A percentile compares a stretch with the other conserved stretches of the same genome.
Conservation (phyloP, 2,888 invertebrate species). For the Temnothorax rugatulus region DNA sequence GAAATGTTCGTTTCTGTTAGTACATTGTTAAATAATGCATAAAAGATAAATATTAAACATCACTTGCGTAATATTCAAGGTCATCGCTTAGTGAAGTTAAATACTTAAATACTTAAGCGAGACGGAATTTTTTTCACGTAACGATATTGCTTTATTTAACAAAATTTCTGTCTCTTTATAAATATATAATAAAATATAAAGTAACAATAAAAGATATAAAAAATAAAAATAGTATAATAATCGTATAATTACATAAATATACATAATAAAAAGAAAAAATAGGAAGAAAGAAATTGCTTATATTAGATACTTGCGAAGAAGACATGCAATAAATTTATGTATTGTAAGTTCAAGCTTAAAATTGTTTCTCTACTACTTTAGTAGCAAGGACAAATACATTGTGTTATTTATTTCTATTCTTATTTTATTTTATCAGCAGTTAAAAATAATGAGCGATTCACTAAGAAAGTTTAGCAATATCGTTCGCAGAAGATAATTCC, state of each 20-base stretch:
- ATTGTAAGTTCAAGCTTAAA: not conserved
- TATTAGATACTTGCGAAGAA: not conserved
- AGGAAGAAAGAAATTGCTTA: not conserved
- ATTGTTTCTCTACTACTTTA: not conserved
- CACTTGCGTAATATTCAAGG: slow-evolving; percentile 15
- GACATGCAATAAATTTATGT: not conserved
- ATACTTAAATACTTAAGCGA: not conserved
- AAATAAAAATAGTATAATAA: not conserved
- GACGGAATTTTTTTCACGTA: not conserved
- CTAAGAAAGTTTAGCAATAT: too few species aligned
- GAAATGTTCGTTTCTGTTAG: not conserved
- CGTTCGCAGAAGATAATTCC: not conserved
- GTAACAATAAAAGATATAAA: not conserved
- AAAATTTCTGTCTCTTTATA: not conserved
- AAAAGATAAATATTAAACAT: slow-evolving; percentile 6
- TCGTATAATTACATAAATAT: not conserved
- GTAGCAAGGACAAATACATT: not conserved
- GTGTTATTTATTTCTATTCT: not conserved
- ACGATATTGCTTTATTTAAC: not conserved
- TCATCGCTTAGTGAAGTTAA: not conserved
- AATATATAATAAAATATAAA: not conserved
- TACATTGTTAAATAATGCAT: not conserved
- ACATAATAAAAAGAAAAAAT: not conserved
- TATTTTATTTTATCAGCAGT: not conserved
- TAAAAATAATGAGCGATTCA: not conserved